Evolutionary conservation across 2,113 vertebrate genomes (phyloP).

Genomic region (Conger conger): DNA sequence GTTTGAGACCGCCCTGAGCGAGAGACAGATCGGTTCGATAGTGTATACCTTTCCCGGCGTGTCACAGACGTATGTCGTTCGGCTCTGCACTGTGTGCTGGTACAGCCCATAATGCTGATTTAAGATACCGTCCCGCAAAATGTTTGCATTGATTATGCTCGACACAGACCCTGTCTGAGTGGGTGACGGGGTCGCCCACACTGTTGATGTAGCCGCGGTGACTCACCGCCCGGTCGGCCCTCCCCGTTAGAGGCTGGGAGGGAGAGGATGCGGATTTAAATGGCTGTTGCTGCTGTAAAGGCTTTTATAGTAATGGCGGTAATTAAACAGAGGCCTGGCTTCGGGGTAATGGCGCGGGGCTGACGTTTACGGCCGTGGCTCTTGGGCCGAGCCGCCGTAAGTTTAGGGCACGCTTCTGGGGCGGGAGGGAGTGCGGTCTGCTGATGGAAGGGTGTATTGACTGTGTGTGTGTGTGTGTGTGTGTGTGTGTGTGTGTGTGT

Average conservation of each 20-base stretch:
- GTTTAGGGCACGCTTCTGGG: neutral
- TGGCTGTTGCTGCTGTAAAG: neutral
- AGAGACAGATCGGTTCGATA: neutral
- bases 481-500: conserved; percentile 14
- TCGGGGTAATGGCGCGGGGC: neutral
- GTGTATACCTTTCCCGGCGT: neutral
- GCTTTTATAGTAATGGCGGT: conserved; percentile 9
- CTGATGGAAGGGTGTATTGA: neutral
- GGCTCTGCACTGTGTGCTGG: neutral
- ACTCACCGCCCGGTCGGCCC: neutral
- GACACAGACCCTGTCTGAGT: neutral
- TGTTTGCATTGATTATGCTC: neutral
- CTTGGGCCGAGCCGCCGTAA: neutral
- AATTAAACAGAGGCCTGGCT: conserved; percentile 12
- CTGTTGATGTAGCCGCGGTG: neutral
- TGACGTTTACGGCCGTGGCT: neutral
- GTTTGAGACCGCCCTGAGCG: neutral
- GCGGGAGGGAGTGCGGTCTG: neutral
- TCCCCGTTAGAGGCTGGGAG: neutral
- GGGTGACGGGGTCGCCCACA: neutral
- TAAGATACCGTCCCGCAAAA: neutral
- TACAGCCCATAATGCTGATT: neutral
- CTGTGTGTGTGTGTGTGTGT: neutral
- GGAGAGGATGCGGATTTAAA: neutral
- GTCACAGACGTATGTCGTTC: neutral